These are phyloP conservation scores for Decapterus maruadsi DNA, from an alignment of 2,797 vertebrate species.

Conservation along the genomic window DNA sequence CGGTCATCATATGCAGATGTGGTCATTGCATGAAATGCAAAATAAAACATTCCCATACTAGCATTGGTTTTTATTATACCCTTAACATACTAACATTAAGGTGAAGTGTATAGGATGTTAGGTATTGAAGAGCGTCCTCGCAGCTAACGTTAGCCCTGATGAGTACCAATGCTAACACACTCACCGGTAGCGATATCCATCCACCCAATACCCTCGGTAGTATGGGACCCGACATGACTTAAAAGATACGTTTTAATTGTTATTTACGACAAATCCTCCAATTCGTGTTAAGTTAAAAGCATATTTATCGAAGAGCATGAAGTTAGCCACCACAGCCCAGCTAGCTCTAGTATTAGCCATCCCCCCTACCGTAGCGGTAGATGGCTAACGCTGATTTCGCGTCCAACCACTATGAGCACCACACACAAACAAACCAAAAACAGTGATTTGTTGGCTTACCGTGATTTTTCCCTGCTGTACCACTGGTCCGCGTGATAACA, in stretches of 20 bases:
- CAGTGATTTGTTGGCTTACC: conserved; percentile 37
- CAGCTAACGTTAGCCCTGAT: conserved; percentile 9
- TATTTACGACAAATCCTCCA: neutral
- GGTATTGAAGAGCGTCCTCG: neutral
- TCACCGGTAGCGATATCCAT: neutral
- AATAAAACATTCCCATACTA: neutral
- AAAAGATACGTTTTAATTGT: rapidly evolving
- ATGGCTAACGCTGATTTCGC: conserved; percentile 25
- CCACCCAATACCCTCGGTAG: neutral
- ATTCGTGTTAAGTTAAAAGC: neutral
- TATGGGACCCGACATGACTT: neutral
- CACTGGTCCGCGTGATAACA: too few species aligned
- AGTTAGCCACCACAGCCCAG: neutral
- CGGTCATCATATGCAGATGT: neutral
- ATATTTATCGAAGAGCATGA: neutral
- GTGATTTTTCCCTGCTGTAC: conserved; percentile 1
- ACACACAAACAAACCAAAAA: neutral
- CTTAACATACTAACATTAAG: too few species aligned
- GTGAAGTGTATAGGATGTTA: too few species aligned
- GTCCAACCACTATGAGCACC: neutral
- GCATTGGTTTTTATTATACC: too few species aligned
- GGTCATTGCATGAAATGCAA: neutral
- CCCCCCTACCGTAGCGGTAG: neutral
- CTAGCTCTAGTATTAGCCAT: conserved; percentile 14
- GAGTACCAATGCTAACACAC: neutral